A percentile compares a stretch with the other conserved stretches of the same genome.
Conservation (phyloP, 1,140 invertebrate genomes). For the Scaptodrosophila lebanonensis region DNA sequence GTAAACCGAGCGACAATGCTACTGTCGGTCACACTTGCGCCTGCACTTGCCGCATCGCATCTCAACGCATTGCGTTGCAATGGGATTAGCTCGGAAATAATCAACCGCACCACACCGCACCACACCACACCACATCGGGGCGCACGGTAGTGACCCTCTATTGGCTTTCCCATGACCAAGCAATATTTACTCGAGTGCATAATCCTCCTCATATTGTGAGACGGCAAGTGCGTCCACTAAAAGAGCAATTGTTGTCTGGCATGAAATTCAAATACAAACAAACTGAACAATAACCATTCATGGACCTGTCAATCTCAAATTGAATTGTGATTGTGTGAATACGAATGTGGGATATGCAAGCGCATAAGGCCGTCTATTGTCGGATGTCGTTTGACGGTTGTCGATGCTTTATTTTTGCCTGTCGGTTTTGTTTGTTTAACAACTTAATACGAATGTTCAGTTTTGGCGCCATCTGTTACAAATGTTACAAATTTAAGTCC, state of each 20-base stretch:
- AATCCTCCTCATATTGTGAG: conserved; percentile 48
- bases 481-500: conserved; percentile 45
- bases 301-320: conserved; percentile 72
- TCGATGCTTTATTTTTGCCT: no score
- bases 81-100: conserved; percentile 59
- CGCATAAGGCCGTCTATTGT: no score
- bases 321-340: conserved; percentile 64
- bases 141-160: conserved; percentile 30
- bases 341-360: conserved; percentile 38
- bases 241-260: conserved; percentile 66
- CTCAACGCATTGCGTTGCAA: conserved; percentile 47
- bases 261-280: conserved; percentile 75
- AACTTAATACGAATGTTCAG: conserved; percentile 43
- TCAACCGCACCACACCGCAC: conserved; percentile 55
- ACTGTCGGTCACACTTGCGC: neutral
- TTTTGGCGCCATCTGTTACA: conserved; percentile 70
- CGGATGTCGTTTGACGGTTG: no score
- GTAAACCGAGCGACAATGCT: no score
- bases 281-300: conserved; percentile 66
- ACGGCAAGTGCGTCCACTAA: conserved; percentile 47
- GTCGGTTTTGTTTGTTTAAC: conserved; percentile 59
- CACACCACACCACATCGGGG: no score
- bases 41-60: conserved; percentile 45
- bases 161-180: conserved; percentile 66
- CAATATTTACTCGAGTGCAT: conserved; percentile 58